phyloP scores from a whole-genome alignment of 2,888 invertebrate genomes.

The Rhagonycha fulva region DNA sequence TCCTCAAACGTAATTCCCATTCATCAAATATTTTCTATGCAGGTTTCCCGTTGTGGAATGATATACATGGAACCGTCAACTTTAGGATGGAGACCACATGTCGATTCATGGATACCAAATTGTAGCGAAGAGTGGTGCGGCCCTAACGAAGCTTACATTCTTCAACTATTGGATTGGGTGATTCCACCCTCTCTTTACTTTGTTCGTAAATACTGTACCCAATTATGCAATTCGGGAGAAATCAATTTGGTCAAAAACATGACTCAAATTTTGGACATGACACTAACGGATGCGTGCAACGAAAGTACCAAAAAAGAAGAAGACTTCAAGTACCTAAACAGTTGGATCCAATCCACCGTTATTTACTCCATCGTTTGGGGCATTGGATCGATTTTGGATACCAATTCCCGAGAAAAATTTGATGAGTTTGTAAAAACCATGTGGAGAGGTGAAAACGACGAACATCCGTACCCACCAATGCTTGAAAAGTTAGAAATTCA shows the following conservation, averaged over 20 bases:
- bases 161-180: slow-evolving; percentile 74
- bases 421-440: slow-evolving; percentile 66
- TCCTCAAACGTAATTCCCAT: not conserved
- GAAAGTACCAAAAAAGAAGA: slow-evolving; percentile 60
- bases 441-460: slow-evolving; percentile 56
- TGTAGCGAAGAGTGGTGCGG: slow-evolving; percentile 67
- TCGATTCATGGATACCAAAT: slow-evolving; percentile 78
- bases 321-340: slow-evolving; percentile 68
- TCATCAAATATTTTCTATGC: not conserved
- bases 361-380: slow-evolving; percentile 83
- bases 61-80: slow-evolving; percentile 86
- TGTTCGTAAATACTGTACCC: slow-evolving; percentile 70
- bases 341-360: slow-evolving; percentile 79
- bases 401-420: slow-evolving; percentile 69
- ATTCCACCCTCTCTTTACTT: slow-evolving; percentile 77
- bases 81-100: slow-evolving; percentile 81
- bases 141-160: slow-evolving; percentile 64
- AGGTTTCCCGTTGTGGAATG: slow-evolving; percentile 82
- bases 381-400: slow-evolving; percentile 78
- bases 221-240: slow-evolving; percentile 70
- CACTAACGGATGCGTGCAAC: slow-evolving; percentile 71
- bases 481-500: slow-evolving; percentile 74
- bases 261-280: slow-evolving; percentile 76
- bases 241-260: slow-evolving; percentile 74
- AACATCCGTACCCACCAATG: slow-evolving; percentile 60